phyloP scores from a whole-genome alignment of 1,140 invertebrate species.

The Lordiphosa collinella region DNA sequence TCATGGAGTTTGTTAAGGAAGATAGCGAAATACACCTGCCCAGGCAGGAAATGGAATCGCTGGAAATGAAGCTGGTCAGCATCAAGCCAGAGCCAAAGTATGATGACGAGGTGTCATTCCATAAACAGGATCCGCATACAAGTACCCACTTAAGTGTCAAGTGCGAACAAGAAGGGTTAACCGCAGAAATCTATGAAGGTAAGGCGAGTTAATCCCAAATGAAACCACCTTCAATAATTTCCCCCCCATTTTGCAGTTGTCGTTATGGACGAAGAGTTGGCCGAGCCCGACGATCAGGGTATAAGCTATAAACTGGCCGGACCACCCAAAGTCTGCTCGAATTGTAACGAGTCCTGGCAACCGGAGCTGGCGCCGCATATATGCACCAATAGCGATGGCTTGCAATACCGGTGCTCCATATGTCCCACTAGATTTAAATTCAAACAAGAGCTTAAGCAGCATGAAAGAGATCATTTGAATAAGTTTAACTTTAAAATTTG shows the following conservation, averaged over 20 bases:
- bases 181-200: not conserved
- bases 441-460: not conserved
- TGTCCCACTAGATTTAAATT: not conserved
- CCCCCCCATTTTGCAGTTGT: no score
- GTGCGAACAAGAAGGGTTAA: no score
- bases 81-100: not conserved
- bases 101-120: not conserved
- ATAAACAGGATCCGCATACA: no score
- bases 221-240: no score
- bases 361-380: not conserved
- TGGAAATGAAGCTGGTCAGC: not conserved
- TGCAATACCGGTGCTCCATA: not conserved
- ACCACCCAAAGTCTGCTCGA: conserved; percentile 3
- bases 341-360: not conserved
- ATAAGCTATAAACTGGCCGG: not conserved
- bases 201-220: no score
- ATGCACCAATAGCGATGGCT: not conserved
- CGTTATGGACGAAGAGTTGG: not conserved
- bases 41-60: not conserved
- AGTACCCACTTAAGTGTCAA: no score
- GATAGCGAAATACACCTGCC: not conserved
- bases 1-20: not conserved
- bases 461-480: not conserved
- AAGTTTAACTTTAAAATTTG: not conserved
- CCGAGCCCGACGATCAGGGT: not conserved